Percentiles rank a stretch among this genome's conserved stretches.
Evolutionary conservation across 1,140 invertebrate species (phyloP).

Genomic region (Cydia pomonella): DNA sequence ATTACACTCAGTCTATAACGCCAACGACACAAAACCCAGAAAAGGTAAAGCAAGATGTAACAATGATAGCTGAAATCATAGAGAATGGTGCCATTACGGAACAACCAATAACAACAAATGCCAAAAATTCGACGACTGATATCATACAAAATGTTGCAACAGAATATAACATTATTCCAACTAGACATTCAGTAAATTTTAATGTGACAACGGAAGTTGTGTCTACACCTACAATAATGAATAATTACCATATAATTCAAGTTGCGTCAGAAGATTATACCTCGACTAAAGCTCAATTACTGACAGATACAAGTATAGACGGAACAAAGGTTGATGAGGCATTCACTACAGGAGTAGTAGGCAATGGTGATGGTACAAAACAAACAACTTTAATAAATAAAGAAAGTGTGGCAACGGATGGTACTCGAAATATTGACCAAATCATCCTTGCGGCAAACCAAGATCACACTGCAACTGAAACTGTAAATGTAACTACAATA

Average conservation of each 20-base stretch:
- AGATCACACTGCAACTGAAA: not conserved
- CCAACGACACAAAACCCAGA: not conserved
- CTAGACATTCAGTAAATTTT: slow-evolving; percentile 33
- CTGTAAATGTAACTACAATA: not conserved
- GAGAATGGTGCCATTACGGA: not conserved
- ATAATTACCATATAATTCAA: not conserved
- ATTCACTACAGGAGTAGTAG: not conserved
- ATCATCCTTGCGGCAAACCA: not conserved
- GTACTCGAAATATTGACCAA: not conserved
- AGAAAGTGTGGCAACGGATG: not conserved
- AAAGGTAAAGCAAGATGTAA: not conserved
- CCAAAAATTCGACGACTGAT: not conserved
- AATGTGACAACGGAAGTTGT: slow-evolving; percentile 11
- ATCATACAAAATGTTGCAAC: not conserved
- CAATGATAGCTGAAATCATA: too few relatives aligned
- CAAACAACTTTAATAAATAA: not conserved
- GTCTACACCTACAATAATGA: not conserved
- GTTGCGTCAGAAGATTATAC: not conserved
- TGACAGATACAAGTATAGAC: not conserved
- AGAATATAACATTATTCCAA: slow-evolving; percentile 9
- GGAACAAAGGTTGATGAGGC: not conserved
- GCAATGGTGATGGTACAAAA: not conserved
- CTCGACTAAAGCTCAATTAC: not conserved
- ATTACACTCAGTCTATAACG: not conserved
- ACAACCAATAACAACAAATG: slow-evolving; percentile 7